Percentiles rank a stretch among this genome's conserved stretches.
Evolutionary conservation across 1,140 invertebrate genomes (phyloP).

Genomic region (Macrobrachium rosenbergii): DNA sequence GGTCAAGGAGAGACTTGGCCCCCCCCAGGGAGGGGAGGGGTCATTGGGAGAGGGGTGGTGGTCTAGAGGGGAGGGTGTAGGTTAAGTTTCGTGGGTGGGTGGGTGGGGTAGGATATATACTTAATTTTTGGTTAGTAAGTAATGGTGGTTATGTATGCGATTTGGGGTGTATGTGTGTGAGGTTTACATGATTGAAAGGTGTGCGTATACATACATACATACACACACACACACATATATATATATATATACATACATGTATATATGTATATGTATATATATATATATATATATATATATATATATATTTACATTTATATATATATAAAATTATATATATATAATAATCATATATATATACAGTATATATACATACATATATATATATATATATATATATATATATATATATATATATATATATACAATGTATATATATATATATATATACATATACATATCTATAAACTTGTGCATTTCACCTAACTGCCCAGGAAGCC

Average conservation of each 20-base stretch:
- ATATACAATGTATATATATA: neutral
- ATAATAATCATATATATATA: neutral
- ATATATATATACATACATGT: neutral
- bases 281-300: slow-evolving; percentile 28
- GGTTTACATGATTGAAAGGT: neutral
- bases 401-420: slow-evolving; percentile 28
- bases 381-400: slow-evolving; percentile 19
- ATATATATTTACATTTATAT: slow-evolving; percentile 18
- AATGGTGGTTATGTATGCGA: no score
- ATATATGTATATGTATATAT: slow-evolving; percentile 14
- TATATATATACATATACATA: neutral
- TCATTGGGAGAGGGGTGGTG: no score
- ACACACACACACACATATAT: neutral
- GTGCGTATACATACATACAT: neutral
- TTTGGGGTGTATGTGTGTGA: no score
- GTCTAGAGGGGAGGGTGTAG: no score
- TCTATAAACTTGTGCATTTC: neutral
- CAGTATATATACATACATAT: neutral
- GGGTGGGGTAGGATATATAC: no score
- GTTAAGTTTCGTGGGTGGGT: no score
- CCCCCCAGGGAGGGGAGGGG: no score
- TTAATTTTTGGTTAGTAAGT: no score
- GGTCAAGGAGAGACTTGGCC: no score
- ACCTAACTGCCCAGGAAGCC: neutral
- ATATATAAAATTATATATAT: slow-evolving; percentile 13